phyloP scores from a whole-genome alignment of 2,113 vertebrate genomes.

The Corythornis madagascariensis region DNA sequence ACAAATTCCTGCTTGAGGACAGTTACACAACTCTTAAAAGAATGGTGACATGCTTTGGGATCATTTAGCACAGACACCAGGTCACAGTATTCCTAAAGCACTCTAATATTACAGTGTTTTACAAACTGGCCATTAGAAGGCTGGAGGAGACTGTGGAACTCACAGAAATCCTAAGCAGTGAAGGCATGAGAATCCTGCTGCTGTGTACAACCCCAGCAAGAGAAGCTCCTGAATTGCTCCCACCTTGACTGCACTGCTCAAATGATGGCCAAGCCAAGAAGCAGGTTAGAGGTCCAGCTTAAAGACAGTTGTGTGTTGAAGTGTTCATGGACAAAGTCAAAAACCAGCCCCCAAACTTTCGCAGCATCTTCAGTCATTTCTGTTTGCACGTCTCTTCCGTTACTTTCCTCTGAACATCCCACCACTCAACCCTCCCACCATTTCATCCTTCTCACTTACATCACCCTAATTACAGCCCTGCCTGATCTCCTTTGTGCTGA shows the following conservation, averaged over 20 bases:
- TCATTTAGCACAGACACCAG: neutral
- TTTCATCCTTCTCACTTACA: constrained; percentile 67
- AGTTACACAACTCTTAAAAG: neutral
- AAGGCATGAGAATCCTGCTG: neutral
- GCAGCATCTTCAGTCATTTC: constrained; percentile 48
- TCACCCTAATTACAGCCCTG: constrained; percentile 59
- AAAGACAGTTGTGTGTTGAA: neutral
- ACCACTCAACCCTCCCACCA: constrained; percentile 52
- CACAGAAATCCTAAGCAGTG: neutral
- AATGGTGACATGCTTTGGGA: neutral
- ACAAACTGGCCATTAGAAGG: neutral
- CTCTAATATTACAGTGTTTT: neutral
- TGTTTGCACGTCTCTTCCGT: constrained; percentile 57
- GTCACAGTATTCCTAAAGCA: neutral
- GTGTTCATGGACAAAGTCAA: neutral
- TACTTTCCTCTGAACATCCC: constrained; percentile 66
- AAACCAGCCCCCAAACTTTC: neutral
- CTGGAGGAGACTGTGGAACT: neutral
- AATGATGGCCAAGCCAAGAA: neutral
- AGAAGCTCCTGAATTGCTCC: neutral
- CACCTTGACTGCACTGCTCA: neutral
- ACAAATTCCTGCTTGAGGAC: neutral
- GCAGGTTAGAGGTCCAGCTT: neutral
- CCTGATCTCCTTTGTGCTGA: constrained; percentile 63
- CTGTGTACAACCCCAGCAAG: neutral